phyloP scores from a whole-genome alignment of 2,797 vertebrate species.

The Coilia nasus region DNA sequence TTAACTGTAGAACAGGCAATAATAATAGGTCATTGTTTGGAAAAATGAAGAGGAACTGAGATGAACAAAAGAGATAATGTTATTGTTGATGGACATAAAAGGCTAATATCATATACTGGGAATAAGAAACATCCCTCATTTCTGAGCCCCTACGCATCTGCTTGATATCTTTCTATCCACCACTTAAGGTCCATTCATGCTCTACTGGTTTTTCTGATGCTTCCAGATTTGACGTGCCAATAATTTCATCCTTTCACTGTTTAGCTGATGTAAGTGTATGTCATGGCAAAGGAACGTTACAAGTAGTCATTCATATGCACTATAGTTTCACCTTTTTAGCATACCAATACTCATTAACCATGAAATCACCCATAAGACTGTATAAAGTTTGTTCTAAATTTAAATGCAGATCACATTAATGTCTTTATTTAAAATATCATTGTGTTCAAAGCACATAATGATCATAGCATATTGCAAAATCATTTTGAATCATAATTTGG shows the following conservation, averaged over 20 bases:
- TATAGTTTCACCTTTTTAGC: neutral
- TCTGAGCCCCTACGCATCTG: neutral
- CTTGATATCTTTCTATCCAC: neutral
- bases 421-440: neutral
- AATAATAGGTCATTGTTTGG: neutral
- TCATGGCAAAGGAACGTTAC: too few relatives aligned
- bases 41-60: neutral
- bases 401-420: neutral
- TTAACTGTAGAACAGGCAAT: neutral
- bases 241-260: neutral
- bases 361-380: neutral
- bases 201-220: neutral
- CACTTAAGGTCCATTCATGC: neutral
- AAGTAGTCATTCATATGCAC: neutral
- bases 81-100: neutral
- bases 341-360: neutral
- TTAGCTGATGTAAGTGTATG: neutral
- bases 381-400: neutral
- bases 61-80: neutral
- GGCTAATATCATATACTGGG: neutral
- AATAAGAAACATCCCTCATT: neutral
- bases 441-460: neutral
- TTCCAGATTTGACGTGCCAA: neutral
- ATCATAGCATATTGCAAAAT: neutral
- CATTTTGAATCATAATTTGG: slow-evolving; percentile 1